Conservation (phyloP, 2,888 invertebrate species). For the Gerris lacustris region DNA sequence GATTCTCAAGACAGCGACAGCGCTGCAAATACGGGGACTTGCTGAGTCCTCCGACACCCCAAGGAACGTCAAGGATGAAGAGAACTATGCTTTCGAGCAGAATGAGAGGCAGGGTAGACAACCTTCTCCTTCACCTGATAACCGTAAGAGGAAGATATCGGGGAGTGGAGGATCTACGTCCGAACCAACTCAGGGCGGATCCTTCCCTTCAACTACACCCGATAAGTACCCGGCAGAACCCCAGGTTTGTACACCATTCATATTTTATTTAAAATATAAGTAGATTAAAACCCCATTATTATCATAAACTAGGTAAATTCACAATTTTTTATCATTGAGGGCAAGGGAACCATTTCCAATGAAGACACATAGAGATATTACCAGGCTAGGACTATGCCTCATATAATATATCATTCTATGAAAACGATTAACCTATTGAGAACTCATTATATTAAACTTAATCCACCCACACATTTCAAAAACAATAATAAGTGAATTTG, state of each 20-base stretch:
- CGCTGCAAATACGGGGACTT: conserved; percentile 76
- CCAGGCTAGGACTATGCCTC: no score
- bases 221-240: conserved; percentile 35
- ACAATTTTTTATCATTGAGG: no score
- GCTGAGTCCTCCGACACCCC: conserved; percentile 49
- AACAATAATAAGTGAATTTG: no score
- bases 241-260: conserved; percentile 21
- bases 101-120: conserved; percentile 11
- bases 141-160: conserved; percentile 52
- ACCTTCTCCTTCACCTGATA: conserved; percentile 39
- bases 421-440: no score
- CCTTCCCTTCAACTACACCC: conserved; percentile 33
- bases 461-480: no score
- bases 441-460: no score
- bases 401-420: no score
- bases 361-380: no score
- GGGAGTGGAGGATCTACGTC: conserved; percentile 46
- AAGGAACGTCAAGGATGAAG: conserved; percentile 28
- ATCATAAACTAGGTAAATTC: no score
- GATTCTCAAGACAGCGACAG: conserved; percentile 85
- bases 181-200: conserved; percentile 21
- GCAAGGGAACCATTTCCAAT: no score
- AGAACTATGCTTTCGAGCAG: conserved; percentile 23
- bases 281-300: no score
- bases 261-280: background rate